Evolutionary conservation across 2,113 vertebrate genomes (phyloP).

Genomic region (Sylvietta virens): DNA sequence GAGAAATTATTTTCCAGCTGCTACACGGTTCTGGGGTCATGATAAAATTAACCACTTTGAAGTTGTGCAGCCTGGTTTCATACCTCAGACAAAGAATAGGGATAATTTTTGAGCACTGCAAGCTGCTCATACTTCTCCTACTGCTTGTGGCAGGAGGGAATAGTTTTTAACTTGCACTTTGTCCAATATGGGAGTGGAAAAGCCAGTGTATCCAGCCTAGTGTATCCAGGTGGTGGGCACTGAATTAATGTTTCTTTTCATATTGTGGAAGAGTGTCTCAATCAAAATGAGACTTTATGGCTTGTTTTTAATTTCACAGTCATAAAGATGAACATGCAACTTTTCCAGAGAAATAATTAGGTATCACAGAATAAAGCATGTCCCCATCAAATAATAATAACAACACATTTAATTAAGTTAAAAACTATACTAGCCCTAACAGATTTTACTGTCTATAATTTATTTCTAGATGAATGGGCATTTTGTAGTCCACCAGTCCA

Average conservation of each 20-base stretch:
- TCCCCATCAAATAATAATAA: background rate
- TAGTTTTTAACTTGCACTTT: background rate
- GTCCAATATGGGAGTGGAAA: background rate
- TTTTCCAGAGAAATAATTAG: conserved; percentile 8
- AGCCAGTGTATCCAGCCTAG: background rate
- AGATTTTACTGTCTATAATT: background rate
- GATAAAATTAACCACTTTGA: conserved; percentile 1
- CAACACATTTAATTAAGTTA: background rate
- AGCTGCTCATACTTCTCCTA: background rate
- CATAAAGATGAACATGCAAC: background rate
- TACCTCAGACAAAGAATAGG: background rate
- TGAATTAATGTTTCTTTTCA: background rate
- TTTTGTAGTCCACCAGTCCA: background rate
- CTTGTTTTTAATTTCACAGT: conserved; percentile 14
- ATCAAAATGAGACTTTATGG: background rate
- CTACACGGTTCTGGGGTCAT: background rate
- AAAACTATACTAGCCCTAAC: background rate
- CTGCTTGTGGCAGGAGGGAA: background rate
- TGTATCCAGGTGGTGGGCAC: background rate
- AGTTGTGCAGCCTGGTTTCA: background rate
- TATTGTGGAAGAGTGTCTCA: background rate
- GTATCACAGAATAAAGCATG: background rate
- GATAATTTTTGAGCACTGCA: background rate
- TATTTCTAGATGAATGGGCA: background rate
- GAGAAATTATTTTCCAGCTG: background rate